Evolutionary conservation across 2,113 vertebrate species (phyloP).

Genomic region (Tor tambroides): DNA sequence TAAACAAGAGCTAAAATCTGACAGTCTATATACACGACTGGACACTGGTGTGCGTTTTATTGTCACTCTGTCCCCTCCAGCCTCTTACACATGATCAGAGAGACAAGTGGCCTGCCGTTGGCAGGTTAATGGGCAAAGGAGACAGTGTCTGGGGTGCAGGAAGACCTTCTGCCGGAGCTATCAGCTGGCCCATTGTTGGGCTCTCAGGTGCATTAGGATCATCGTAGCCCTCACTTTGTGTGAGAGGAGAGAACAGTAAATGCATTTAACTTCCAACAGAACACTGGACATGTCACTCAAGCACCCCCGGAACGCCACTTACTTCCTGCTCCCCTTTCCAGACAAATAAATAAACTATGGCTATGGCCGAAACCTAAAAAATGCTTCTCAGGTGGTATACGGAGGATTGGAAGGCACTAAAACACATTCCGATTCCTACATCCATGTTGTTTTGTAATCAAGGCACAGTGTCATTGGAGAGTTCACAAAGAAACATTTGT

Average conservation of each 20-base stretch:
- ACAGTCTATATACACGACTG: not conserved
- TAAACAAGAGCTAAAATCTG: not conserved
- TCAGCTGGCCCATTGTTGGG: slow-evolving; percentile 21
- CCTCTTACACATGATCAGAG: slow-evolving; percentile 62
- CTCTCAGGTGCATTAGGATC: slow-evolving; percentile 55
- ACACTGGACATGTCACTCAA: slow-evolving; percentile 40
- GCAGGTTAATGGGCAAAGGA: slow-evolving; percentile 56
- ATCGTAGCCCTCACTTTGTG: slow-evolving; percentile 43
- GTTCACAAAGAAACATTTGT: too few relatives aligned
- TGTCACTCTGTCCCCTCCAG: slow-evolving; percentile 22
- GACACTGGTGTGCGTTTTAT: slow-evolving; percentile 3
- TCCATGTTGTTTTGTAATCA: not conserved
- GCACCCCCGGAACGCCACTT: not conserved
- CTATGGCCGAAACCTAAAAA: not conserved
- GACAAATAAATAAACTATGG: slow-evolving; percentile 27
- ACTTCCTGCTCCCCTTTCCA: slow-evolving; percentile 1
- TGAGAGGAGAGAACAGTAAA: slow-evolving; percentile 49
- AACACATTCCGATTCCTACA: not conserved
- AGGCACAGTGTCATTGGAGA: too few relatives aligned
- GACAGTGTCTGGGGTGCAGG: slow-evolving; percentile 42
- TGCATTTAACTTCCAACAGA: slow-evolving; percentile 55
- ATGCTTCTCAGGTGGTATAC: not conserved
- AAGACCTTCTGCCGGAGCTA: slow-evolving; percentile 1
- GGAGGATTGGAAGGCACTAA: not conserved
- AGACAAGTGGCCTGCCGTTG: slow-evolving; percentile 48